phyloP scores from a whole-genome alignment of 2,888 invertebrate genomes.

The Helleia helle region DNA sequence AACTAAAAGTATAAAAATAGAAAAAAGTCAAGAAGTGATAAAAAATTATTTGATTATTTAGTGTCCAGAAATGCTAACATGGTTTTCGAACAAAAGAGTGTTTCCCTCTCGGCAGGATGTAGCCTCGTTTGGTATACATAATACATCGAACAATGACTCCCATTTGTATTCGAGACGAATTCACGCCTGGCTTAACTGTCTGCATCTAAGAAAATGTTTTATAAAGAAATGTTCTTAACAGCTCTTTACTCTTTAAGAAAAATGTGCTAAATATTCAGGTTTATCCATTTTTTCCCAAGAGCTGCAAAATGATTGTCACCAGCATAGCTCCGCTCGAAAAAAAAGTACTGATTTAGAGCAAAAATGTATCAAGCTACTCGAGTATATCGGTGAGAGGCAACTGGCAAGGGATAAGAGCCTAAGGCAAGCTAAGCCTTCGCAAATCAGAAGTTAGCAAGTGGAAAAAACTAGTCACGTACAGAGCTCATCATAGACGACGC shows the following conservation, averaged over 20 bases:
- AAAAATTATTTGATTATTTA: neutral
- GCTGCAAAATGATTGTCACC: too few species aligned
- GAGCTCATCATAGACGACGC: too few species aligned
- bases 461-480: too few species aligned
- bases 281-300: too few species aligned
- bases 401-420: too few species aligned
- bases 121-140: slow-evolving; percentile 40
- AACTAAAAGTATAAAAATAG: neutral
- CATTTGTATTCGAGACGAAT: slow-evolving; percentile 40
- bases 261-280: too few species aligned
- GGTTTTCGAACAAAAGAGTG: slow-evolving; percentile 42
- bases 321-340: too few species aligned
- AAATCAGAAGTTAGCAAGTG: too few species aligned
- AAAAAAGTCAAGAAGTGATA: neutral
- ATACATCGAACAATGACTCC: slow-evolving; percentile 38
- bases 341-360: too few species aligned
- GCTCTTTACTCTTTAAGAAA: neutral
- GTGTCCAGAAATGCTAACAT: slow-evolving; percentile 22
- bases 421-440: too few species aligned
- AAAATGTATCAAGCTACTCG: too few species aligned
- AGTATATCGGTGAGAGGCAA: too few species aligned
- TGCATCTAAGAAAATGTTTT: neutral
- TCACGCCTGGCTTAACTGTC: neutral
- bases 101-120: slow-evolving; percentile 36
- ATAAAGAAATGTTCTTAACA: neutral